Percentiles rank a stretch among this genome's conserved stretches.
Conservation (phyloP, 2,113 vertebrate genomes). For the Pedetes capensis region DNA sequence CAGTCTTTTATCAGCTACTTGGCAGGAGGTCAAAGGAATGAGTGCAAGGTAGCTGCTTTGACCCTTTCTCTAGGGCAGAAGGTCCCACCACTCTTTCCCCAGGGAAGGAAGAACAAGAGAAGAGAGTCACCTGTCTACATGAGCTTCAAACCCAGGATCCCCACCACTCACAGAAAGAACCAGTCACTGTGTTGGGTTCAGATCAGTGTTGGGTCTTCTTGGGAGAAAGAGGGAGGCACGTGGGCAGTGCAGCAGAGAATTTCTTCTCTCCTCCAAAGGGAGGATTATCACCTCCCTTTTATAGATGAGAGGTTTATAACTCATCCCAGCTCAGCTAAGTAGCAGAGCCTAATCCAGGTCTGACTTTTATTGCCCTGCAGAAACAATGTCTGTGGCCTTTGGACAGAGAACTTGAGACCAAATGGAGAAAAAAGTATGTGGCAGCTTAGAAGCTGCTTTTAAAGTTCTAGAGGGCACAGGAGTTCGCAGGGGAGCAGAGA, state of each 20-base stretch:
- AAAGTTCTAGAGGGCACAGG: not conserved
- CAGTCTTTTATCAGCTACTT: not conserved
- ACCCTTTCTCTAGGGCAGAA: not conserved
- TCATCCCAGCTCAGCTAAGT: not conserved
- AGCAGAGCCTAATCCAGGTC: not conserved
- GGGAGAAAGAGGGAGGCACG: not conserved
- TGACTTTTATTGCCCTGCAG: not conserved
- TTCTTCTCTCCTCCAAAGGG: not conserved
- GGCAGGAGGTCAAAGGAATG: not conserved
- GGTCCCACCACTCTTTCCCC: not conserved
- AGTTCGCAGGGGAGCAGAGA: not conserved
- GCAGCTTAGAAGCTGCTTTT: not conserved
- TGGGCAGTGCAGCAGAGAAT: not conserved
- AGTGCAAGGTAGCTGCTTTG: not conserved
- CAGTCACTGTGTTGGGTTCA: not conserved
- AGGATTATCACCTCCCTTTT: not conserved
- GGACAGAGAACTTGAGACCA: slow-evolving; percentile 31
- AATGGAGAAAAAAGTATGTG: not conserved
- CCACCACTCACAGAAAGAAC: not conserved
- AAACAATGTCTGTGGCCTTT: slow-evolving; percentile 3
- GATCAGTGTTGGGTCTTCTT: not conserved
- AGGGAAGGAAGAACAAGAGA: not conserved
- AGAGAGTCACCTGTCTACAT: not conserved
- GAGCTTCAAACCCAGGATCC: not conserved
- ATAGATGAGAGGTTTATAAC: not conserved